These are phyloP conservation scores for Ommatoiulus sabulosus DNA, from an alignment of 2,888 invertebrate genomes.

Conservation along the genomic window DNA sequence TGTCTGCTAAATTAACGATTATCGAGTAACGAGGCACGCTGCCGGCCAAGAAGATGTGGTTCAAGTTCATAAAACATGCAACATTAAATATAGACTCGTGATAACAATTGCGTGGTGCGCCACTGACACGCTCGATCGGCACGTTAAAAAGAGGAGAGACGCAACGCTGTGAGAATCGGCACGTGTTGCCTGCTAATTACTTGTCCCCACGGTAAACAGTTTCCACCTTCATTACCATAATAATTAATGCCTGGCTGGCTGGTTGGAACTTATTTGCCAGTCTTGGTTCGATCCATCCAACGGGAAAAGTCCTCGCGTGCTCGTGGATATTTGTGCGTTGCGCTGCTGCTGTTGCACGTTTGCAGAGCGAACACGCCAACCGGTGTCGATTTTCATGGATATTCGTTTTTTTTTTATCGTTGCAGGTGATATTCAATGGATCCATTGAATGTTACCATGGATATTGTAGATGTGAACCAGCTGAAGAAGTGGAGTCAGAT, in stretches of 20 bases:
- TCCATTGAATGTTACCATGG: constrained; percentile 62
- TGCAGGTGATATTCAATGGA: constrained; percentile 56
- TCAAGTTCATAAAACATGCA: constrained; percentile 20
- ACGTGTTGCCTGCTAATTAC: background rate
- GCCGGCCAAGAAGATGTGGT: background rate
- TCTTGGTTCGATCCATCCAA: background rate
- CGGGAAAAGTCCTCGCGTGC: background rate
- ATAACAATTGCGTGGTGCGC: background rate
- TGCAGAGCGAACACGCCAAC: background rate
- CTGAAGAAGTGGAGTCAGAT: constrained; percentile 74
- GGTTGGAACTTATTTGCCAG: background rate
- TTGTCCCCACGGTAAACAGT: background rate
- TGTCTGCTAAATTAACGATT: background rate
- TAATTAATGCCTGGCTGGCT: background rate
- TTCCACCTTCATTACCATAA: background rate
- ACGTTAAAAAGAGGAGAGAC: background rate
- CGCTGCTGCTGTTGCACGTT: background rate
- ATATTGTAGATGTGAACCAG: constrained; percentile 72
- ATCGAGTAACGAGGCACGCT: background rate
- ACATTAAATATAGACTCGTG: background rate
- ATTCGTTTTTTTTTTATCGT: background rate
- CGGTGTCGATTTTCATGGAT: background rate
- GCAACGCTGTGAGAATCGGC: background rate
- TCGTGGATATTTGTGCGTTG: background rate
- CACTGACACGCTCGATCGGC: background rate